Evolutionary conservation across 2,888 invertebrate species (phyloP), one percentile per base, ranked within the genome.

Genomic region (Odontocerum albicorne): DNA sequence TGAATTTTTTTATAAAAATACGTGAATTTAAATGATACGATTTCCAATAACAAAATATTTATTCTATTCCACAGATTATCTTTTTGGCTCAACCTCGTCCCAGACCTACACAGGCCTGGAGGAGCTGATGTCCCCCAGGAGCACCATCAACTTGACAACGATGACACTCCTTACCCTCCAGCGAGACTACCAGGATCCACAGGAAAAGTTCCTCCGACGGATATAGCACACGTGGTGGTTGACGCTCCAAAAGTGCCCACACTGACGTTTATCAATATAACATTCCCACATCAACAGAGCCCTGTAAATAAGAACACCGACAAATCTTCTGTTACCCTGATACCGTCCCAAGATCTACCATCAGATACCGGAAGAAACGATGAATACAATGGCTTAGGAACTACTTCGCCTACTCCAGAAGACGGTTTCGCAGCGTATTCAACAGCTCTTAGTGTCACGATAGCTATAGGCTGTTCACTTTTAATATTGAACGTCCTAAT

Each of bases 11-110:
- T n/a, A n/a, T n/a, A n/a, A n/a, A n/a, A n/a, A n/a, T n/a, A n/a
- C 19, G 16, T n/a, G 10, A 3, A 15, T 19, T 40, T 40, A 7
- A 6, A 6, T 35, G 4, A n/a, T 35, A 16, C 13, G 13, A 38
- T 38, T 38, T 16, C 2, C 3, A 2, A 12, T 2, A 4, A 31
- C 8, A 15, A 17, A 6, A 19, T 3, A 0, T 3, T 50, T 13
- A 12, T 31, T 21, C 19, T 35, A 10, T 16, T 42, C 17, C 4
- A 33, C 73, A 85, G 88, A 62, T 80, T 96, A 49, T 95, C 96
- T 1, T 92, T 96, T 72, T 97, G 97, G 97, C 72, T 96, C 55
- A 94, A 96, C 67, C 79, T 96, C 45, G 92, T 97, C 55, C 96
- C 96, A 22, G 95, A 96, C 68, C 79, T 92, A 20, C 92, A 92